Evolutionary conservation across 1,140 invertebrate species (phyloP).

Genomic region (Ceratina japonica): DNA sequence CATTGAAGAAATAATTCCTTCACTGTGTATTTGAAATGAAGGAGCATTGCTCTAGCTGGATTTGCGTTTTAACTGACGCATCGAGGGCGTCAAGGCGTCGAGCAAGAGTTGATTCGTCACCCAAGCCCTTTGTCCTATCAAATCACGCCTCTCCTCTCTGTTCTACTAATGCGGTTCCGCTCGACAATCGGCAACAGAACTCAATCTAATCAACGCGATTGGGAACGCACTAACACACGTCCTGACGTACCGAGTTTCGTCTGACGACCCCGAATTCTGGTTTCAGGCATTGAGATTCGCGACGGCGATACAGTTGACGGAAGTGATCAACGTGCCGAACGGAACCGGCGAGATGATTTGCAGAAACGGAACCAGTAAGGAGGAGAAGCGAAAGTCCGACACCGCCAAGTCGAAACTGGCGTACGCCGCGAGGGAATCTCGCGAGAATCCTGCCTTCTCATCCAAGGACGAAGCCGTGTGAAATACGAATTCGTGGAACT

Average conservation of each 20-base stretch:
- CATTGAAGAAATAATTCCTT: too few species aligned
- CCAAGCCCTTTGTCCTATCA: background rate
- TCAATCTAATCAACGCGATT: background rate
- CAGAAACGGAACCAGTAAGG: background rate
- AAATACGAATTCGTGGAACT: background rate
- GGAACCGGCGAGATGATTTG: constrained; percentile 14
- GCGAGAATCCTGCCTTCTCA: constrained; percentile 45
- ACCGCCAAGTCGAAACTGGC: background rate
- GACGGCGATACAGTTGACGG: constrained; percentile 64
- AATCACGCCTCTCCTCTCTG: background rate
- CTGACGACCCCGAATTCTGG: background rate
- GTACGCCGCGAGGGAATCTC: background rate
- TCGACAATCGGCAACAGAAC: background rate
- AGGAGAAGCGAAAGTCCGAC: background rate
- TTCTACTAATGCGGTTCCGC: background rate
- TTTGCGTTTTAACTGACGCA: too few species aligned
- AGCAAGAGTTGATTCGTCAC: too few species aligned
- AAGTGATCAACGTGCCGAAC: constrained; percentile 55
- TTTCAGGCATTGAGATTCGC: constrained; percentile 66
- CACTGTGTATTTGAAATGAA: too few species aligned
- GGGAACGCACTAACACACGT: background rate
- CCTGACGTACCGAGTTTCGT: background rate
- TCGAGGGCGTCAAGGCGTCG: too few species aligned
- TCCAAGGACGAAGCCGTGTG: constrained; percentile 40
- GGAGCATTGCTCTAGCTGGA: too few species aligned